Evolutionary conservation across 1,140 invertebrate species (phyloP), one percentile per base, ranked within the genome.

Genomic region (Leptopilina boulardi): DNA sequence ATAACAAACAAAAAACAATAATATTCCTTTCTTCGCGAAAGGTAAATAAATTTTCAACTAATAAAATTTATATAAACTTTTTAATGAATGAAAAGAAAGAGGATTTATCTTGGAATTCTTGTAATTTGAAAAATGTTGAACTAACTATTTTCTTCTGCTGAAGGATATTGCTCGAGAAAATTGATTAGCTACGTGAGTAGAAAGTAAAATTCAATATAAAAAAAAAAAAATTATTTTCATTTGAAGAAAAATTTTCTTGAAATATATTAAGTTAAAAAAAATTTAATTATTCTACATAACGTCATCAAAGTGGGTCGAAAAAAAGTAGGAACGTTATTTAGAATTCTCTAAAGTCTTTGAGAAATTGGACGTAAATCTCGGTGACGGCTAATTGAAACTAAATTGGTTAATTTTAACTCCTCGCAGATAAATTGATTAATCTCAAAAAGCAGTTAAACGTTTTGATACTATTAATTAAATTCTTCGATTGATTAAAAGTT

Each of bases 361-460:
- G 26, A 66, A 66, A 66, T 66, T 66, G 59, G 13, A 34, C 59
- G 26, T 66, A 66, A 66, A 66, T 66, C 26, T 66, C 59, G 8
- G 59, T 6, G 23, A n/a, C 26, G 26, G 59, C 59, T 66, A 66
- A 66, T 66, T 66, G 59, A 30, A 26, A 66, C 59, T 30, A n/a
- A 66, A 66, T 66, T n/a, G 26, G 23, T 66, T 23, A 66, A 66
- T 66, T 66, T 30, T 66, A 66, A 15, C 56, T 23, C 15, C 23
- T 15, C 13, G n/a, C n/a, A 66, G 23, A 23, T 66, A 66, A n/a
- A 66, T 66, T 66, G 23, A 30, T 30, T 66, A 66, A 66, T 66
- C 23, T 66, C 26, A 66, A 34, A 38, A 26, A 34, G 26, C 59
- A 66, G 26, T 34, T 34, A n/a, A 66, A 13, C 59, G 23, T 15